These are phyloP conservation scores for Boloria selene DNA, from an alignment of 2,888 invertebrate genomes.

Conservation along the genomic window DNA sequence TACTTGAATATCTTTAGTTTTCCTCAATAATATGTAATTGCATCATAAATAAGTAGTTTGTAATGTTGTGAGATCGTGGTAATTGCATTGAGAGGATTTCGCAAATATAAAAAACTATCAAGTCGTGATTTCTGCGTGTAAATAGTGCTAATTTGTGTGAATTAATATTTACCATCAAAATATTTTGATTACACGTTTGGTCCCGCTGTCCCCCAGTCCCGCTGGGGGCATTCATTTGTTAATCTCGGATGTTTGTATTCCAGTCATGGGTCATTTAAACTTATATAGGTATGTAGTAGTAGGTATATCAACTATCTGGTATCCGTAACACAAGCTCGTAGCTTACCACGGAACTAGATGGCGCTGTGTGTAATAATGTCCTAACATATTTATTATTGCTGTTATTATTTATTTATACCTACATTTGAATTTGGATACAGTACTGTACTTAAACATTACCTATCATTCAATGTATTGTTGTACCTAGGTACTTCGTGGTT, in stretches of 20 bases:
- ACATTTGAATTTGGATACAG: too few relatives aligned
- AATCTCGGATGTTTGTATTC: too few relatives aligned
- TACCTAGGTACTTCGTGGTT: conserved; percentile 7
- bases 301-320: too few relatives aligned
- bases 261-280: too few relatives aligned
- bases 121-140: not conserved
- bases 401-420: not conserved
- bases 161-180: not conserved
- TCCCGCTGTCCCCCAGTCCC: too few relatives aligned
- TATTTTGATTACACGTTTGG: not conserved
- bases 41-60: not conserved
- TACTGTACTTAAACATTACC: conserved; percentile 6
- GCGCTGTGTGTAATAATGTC: too few relatives aligned
- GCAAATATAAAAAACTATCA: not conserved
- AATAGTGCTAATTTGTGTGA: not conserved
- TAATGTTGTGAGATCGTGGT: not conserved
- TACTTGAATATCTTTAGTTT: conserved; percentile 15
- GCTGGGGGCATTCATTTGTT: too few relatives aligned
- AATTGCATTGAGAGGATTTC: not conserved
- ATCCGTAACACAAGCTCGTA: too few relatives aligned
- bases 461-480: not conserved
- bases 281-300: too few relatives aligned
- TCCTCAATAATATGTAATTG: conserved; percentile 12
- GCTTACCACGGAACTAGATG: too few relatives aligned
- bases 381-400: too few relatives aligned